Conservation (phyloP, 2,113 vertebrate species). For the Tupaia tana region DNA sequence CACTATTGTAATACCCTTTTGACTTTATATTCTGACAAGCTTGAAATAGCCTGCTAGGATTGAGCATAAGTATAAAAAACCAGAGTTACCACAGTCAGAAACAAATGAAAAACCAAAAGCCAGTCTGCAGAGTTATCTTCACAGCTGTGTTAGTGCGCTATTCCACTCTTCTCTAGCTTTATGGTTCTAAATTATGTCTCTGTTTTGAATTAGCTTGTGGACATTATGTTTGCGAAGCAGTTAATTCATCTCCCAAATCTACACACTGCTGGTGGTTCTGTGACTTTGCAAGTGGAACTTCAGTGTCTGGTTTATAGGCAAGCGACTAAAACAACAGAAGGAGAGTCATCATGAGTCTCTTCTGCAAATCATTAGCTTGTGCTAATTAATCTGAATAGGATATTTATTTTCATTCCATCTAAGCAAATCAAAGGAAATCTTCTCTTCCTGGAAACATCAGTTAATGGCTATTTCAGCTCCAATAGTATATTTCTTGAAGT, state of each 20-base stretch:
- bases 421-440: slow-evolving; percentile 30
- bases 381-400: slow-evolving; percentile 60
- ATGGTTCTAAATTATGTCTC: slow-evolving; percentile 40
- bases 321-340: slow-evolving; percentile 49
- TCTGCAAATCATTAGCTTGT: slow-evolving; percentile 46
- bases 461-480: slow-evolving; percentile 13
- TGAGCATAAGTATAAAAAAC: slow-evolving; percentile 57
- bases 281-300: slow-evolving; percentile 51
- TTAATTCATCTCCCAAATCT: slow-evolving; percentile 42
- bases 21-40: slow-evolving; percentile 71
- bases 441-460: not conserved
- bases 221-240: slow-evolving; percentile 37
- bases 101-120: slow-evolving; percentile 31
- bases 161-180: not conserved
- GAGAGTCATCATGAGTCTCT: slow-evolving; percentile 24
- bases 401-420: slow-evolving; percentile 59
- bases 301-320: not conserved
- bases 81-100: slow-evolving; percentile 56
- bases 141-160: not conserved
- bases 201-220: slow-evolving; percentile 54
- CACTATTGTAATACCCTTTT: slow-evolving; percentile 52
- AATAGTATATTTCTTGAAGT: not conserved
- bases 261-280: not conserved
- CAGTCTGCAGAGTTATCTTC: slow-evolving; percentile 2
- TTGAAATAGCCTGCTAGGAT: slow-evolving; percentile 70